These are phyloP conservation scores for Oophaga pumilio DNA, from an alignment of 2,113 vertebrate genomes.

Conservation along the genomic window DNA sequence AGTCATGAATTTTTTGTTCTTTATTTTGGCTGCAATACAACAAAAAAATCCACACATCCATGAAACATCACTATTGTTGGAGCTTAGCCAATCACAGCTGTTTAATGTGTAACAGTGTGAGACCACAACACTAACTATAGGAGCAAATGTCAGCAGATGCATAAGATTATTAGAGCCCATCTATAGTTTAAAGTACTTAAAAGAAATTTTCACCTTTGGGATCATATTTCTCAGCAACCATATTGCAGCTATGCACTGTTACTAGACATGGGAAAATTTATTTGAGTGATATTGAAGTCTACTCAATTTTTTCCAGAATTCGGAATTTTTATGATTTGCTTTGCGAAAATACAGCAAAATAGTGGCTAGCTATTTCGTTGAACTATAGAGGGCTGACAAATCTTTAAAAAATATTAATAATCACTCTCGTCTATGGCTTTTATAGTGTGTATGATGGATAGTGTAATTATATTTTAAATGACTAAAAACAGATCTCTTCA, in stretches of 20 bases:
- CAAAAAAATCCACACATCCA: neutral
- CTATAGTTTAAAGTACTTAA: neutral
- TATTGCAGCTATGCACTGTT: neutral
- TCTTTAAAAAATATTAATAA: no score
- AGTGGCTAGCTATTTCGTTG: no score
- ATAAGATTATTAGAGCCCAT: no score
- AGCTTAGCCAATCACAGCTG: conserved; percentile 16
- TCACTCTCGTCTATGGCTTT: no score
- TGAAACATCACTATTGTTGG: conserved; percentile 5
- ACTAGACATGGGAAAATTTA: neutral
- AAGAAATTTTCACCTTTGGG: neutral
- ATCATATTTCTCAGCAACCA: neutral
- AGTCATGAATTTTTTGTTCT: neutral
- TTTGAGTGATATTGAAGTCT: no score
- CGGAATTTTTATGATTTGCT: no score
- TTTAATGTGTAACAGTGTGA: conserved; percentile 19
- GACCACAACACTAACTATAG: conserved; percentile 2
- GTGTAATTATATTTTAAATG: no score
- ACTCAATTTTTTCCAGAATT: no score
- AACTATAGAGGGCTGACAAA: no score
- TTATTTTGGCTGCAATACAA: neutral
- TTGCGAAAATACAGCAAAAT: no score
- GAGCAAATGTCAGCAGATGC: conserved; percentile 6
- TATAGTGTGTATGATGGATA: no score
- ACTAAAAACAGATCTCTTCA: no score